phyloP scores from a whole-genome alignment of 2,888 invertebrate genomes.

The Malthinus flaveolus region DNA sequence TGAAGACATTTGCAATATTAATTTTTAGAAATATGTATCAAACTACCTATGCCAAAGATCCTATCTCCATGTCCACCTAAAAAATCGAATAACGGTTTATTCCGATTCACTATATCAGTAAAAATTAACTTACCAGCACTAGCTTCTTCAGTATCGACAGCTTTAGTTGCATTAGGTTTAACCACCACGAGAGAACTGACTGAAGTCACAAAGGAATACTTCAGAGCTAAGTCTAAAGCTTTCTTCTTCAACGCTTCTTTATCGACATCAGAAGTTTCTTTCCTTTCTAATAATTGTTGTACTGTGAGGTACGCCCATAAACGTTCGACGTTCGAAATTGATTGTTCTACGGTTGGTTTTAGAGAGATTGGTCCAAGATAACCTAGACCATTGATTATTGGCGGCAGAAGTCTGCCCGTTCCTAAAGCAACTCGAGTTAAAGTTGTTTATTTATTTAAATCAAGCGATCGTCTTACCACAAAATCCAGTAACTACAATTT shows the following conservation, averaged over 20 bases:
- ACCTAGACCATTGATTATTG: constrained; percentile 11
- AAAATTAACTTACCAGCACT: constrained; percentile 9
- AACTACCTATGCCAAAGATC: no score
- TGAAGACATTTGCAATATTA: no score
- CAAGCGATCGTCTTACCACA: constrained; percentile 33
- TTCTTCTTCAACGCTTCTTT: constrained; percentile 52
- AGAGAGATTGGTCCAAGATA: constrained; percentile 4
- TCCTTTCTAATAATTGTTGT: constrained; percentile 63
- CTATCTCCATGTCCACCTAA: no score
- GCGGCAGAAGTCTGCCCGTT: neutral
- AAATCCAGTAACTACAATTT: constrained; percentile 66
- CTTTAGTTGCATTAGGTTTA: constrained; percentile 61
- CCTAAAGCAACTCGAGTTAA: neutral
- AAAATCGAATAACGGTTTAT: no score
- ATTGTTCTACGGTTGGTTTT: constrained; percentile 12
- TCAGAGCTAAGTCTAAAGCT: constrained; percentile 61
- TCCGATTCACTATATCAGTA: no score
- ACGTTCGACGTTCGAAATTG: constrained; percentile 52
- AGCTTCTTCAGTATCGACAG: constrained; percentile 57
- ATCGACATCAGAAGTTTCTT: constrained; percentile 40
- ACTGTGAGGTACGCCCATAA: constrained; percentile 71
- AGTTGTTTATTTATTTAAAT: neutral
- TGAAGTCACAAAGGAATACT: constrained; percentile 70
- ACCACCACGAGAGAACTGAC: constrained; percentile 69
- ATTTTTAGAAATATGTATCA: no score